These are phyloP conservation scores for Otus scops DNA, from an alignment of 2,797 vertebrate species.

Conservation along the genomic window DNA sequence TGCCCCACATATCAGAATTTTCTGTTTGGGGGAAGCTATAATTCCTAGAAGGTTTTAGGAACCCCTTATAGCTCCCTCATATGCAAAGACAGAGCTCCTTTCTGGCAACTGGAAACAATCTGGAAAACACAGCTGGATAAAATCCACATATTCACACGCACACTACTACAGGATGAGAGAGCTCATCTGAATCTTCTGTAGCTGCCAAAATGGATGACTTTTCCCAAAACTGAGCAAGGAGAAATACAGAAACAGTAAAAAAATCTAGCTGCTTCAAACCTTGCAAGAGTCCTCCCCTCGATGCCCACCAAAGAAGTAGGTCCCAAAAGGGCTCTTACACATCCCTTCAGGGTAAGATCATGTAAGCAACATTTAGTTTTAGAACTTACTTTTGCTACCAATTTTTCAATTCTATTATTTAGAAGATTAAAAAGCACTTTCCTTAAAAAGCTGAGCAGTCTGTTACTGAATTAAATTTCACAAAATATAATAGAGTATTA, in stretches of 20 bases:
- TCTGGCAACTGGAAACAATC: not conserved
- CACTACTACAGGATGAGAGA: not conserved
- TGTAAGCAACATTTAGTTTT: not conserved
- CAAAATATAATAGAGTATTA: not conserved
- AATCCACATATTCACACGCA: not conserved
- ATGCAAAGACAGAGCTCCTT: not conserved
- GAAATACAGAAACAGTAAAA: not conserved
- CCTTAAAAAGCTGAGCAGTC: not conserved
- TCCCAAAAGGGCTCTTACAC: not conserved
- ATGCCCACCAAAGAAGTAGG: not conserved
- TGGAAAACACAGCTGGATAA: conserved; percentile 6
- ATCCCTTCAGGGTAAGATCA: not conserved
- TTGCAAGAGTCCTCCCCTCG: not conserved
- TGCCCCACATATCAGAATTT: not conserved
- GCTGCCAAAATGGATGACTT: not conserved
- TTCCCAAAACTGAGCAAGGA: not conserved
- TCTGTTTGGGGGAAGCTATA: not conserved
- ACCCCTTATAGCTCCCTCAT: not conserved
- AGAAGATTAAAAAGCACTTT: not conserved
- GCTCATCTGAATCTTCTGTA: not conserved
- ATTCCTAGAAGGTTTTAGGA: not conserved
- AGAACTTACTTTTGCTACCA: not conserved
- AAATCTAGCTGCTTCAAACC: not conserved
- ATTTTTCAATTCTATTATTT: not conserved
- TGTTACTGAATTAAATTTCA: not conserved